A percentile compares a stretch with the other conserved stretches of the same genome.
These are phyloP conservation scores for Sinonovacula constricta DNA, from an alignment of 1,140 invertebrate species.

Conservation along the genomic window DNA sequence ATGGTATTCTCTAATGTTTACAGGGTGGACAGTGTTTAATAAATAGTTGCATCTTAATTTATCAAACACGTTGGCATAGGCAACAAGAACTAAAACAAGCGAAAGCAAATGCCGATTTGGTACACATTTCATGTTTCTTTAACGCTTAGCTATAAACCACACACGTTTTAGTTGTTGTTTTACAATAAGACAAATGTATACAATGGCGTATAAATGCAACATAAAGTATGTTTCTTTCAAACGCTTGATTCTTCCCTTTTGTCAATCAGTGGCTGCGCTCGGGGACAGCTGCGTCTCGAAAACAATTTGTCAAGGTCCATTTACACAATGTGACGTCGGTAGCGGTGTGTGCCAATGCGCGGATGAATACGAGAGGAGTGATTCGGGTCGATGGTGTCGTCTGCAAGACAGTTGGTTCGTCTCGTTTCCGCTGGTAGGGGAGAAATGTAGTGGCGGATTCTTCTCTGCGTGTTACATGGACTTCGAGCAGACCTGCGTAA, in stretches of 20 bases:
- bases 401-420: constrained; percentile 29
- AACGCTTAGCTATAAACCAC: not conserved
- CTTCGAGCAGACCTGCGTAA: constrained; percentile 32
- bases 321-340: constrained; percentile 16
- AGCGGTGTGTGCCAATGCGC: constrained; percentile 37
- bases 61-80: too few species aligned
- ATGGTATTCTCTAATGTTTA: too few species aligned
- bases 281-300: constrained; percentile 10
- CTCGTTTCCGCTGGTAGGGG: constrained; percentile 28
- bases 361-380: constrained; percentile 19
- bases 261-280: constrained; percentile 13
- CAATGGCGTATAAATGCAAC: not conserved
- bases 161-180: not conserved
- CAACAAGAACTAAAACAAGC: not conserved
- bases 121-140: not conserved
- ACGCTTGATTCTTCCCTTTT: not conserved
- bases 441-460: constrained; percentile 36
- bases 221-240: too few species aligned
- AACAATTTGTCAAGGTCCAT: constrained; percentile 19
- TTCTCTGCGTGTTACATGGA: constrained; percentile 34
- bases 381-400: constrained; percentile 38
- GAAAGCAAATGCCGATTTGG: not conserved
- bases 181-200: not conserved
- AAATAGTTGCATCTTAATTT: too few species aligned
- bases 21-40: too few species aligned